A percentile compares a stretch with the other conserved stretches of the same genome.
Evolutionary conservation across 2,888 invertebrate genomes (phyloP).

Genomic region (Aricia artaxerxes): DNA sequence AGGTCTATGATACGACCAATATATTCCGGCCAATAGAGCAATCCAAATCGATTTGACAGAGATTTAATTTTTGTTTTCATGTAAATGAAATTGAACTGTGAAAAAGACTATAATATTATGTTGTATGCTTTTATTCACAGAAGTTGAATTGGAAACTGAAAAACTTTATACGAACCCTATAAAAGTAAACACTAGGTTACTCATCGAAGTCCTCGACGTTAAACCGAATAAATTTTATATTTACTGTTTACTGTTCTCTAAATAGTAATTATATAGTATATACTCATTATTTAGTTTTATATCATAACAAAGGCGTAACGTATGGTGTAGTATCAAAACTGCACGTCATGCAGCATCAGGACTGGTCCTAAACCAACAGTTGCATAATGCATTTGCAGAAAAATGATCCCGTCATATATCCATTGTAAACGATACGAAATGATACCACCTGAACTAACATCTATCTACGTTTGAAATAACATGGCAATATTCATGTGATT

Average conservation of each 20-base stretch:
- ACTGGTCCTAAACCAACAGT: slow-evolving; percentile 62
- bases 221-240: too few relatives aligned
- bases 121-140: too few relatives aligned
- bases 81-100: too few relatives aligned
- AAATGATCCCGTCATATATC: slow-evolving; percentile 62
- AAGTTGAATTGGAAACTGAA: too few relatives aligned
- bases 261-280: background rate
- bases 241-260: background rate
- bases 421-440: slow-evolving; percentile 62
- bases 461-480: slow-evolving; percentile 7
- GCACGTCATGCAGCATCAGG: slow-evolving; percentile 28
- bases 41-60: too few relatives aligned
- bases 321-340: slow-evolving; percentile 18
- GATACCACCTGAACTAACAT: slow-evolving; percentile 72
- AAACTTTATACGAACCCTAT: too few relatives aligned
- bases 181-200: too few relatives aligned
- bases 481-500: background rate
- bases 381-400: slow-evolving; percentile 69
- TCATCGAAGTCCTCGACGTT: too few relatives aligned
- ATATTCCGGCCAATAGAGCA: background rate
- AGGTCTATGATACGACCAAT: background rate
- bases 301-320: background rate
- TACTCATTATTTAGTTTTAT: background rate
- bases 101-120: too few relatives aligned
- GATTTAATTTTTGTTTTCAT: background rate